These are phyloP conservation scores for Andricus quercusramuli DNA, from an alignment of 2,888 invertebrate species.

Conservation along the genomic window DNA sequence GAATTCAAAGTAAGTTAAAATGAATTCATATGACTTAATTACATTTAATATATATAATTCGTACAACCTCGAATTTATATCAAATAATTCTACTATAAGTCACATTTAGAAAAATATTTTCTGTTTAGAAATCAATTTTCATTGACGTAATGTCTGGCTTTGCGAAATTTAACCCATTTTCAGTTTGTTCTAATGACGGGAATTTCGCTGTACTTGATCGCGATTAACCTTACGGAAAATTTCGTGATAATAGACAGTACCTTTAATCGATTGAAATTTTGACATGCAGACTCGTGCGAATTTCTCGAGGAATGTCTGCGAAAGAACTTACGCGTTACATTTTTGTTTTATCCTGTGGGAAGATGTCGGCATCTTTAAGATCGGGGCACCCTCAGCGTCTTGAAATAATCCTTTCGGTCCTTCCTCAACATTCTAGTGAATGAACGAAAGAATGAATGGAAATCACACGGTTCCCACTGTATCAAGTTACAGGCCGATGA, in stretches of 20 bases:
- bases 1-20: not conserved
- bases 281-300: slow-evolving; percentile 29
- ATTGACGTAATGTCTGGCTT: not conserved
- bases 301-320: not conserved
- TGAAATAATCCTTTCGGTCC: slow-evolving; percentile 69
- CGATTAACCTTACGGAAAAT: too few species aligned
- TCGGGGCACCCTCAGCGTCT: slow-evolving; percentile 60
- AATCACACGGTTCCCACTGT: slow-evolving; percentile 76
- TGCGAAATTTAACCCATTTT: too few species aligned
- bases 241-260: too few species aligned
- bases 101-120: too few species aligned
- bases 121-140: too few species aligned
- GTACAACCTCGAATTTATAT: too few species aligned
- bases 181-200: too few species aligned
- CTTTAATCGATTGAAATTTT: not conserved
- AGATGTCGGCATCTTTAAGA: slow-evolving; percentile 53
- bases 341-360: slow-evolving; percentile 47
- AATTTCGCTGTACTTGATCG: too few species aligned
- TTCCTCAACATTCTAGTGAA: slow-evolving; percentile 65
- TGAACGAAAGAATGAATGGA: slow-evolving; percentile 64
- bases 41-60: too few species aligned
- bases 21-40: not conserved
- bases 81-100: too few species aligned
- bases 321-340: slow-evolving; percentile 3
- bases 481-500: slow-evolving; percentile 73